Evolutionary conservation across 2,888 invertebrate genomes (phyloP).

Genomic region (Ypsolopha scabrella): DNA sequence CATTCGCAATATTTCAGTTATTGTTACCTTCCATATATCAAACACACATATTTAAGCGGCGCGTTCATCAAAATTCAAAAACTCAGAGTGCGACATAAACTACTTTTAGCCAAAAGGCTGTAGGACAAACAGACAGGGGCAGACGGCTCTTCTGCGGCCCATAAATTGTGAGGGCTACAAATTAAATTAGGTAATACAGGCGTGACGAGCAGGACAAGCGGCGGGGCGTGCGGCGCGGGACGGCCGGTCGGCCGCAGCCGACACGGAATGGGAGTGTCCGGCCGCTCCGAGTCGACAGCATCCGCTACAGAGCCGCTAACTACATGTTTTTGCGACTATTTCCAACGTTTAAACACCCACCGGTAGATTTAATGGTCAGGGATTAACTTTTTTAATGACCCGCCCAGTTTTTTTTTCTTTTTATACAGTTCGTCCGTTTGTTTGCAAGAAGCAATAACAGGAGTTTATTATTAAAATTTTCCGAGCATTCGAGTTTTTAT

Average conservation of each 20-base stretch:
- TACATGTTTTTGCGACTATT: slow-evolving; percentile 12
- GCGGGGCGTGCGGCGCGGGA: slow-evolving; percentile 32
- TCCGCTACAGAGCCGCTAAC: slow-evolving; percentile 1
- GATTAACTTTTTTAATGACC: slow-evolving; percentile 4
- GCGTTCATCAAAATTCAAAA: background rate
- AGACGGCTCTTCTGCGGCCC: slow-evolving; percentile 51
- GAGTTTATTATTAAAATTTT: slow-evolving; percentile 1
- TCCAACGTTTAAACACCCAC: slow-evolving; percentile 2
- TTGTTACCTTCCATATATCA: background rate
- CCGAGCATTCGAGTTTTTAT: background rate
- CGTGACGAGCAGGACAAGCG: slow-evolving; percentile 61
- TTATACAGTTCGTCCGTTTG: slow-evolving; percentile 3
- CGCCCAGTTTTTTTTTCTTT: background rate
- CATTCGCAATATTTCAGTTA: slow-evolving; percentile 9
- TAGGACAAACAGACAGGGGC: slow-evolving; percentile 36
- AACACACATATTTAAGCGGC: background rate
- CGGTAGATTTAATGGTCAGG: background rate
- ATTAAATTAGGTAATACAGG: slow-evolving; percentile 68
- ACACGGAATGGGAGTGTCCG: slow-evolving; percentile 64
- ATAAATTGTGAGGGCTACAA: slow-evolving; percentile 65
- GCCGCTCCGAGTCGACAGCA: slow-evolving; percentile 15
- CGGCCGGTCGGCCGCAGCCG: slow-evolving; percentile 33
- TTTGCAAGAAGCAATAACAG: background rate
- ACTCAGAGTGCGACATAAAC: slow-evolving; percentile 15
- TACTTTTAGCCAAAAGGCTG: slow-evolving; percentile 13